Evolutionary conservation across 1,140 invertebrate species (phyloP).

Genomic region (Heliconius eleuchia): DNA sequence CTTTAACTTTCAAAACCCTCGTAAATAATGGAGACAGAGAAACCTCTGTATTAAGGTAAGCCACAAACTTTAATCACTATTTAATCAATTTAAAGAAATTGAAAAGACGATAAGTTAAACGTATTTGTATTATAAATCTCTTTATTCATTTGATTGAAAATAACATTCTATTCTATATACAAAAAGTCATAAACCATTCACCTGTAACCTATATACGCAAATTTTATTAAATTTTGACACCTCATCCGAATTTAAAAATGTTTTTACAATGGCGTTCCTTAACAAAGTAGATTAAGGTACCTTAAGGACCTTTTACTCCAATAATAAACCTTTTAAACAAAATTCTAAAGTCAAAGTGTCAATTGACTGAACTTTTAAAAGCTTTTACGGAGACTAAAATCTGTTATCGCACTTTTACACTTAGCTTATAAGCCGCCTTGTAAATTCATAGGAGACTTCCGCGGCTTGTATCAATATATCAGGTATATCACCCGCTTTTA

Average conservation of each 20-base stretch:
- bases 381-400: constrained; percentile 1
- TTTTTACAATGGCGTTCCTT: neutral
- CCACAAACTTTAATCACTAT: no score
- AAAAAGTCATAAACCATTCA: neutral
- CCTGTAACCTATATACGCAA: neutral
- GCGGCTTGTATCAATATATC: neutral
- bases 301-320: neutral
- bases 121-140: no score
- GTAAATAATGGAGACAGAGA: no score
- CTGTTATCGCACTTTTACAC: constrained; percentile 5
- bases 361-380: constrained; percentile 9
- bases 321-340: constrained; percentile 9
- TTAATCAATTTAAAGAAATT: no score
- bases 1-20: no score
- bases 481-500: no score
- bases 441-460: neutral
- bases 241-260: neutral
- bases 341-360: constrained; percentile 12
- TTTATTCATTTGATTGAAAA: no score
- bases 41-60: no score
- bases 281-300: constrained; percentile 4
- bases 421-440: neutral
- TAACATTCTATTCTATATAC: no score
- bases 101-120: no score
- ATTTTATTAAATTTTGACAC: neutral